Evolutionary conservation across 2,797 vertebrate genomes (phyloP).

Genomic region (Anguilla pacifica): DNA sequence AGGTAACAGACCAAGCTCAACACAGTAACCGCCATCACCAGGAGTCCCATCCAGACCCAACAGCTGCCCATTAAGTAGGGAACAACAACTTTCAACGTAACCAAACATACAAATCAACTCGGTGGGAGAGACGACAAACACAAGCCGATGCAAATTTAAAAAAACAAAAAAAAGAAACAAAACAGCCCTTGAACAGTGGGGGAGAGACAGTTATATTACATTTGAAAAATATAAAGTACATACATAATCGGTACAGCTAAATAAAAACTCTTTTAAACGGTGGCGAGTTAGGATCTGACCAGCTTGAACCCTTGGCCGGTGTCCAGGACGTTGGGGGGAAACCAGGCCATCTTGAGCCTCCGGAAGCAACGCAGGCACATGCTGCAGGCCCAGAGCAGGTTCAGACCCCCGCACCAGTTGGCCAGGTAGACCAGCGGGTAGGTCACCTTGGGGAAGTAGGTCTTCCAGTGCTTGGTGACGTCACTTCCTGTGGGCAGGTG

Average conservation of each 20-base stretch:
- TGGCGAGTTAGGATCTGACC: conserved; percentile 80
- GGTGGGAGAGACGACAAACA: background rate
- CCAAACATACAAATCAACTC: background rate
- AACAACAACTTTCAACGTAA: background rate
- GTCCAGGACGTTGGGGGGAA: conserved; percentile 91
- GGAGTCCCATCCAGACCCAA: background rate
- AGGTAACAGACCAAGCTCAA: background rate
- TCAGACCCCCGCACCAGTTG: conserved; percentile 95
- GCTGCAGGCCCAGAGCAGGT: conserved; percentile 89
- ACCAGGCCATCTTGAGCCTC: conserved; percentile 92
- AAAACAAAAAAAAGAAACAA: background rate
- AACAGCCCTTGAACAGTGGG: background rate
- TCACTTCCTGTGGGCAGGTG: conserved; percentile 93
- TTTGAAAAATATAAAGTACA: background rate
- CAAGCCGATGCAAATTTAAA: background rate
- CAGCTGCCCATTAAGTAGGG: conserved; percentile 1
- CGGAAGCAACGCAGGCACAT: conserved; percentile 88
- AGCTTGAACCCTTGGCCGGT: conserved; percentile 97
- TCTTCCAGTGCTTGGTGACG: conserved; percentile 94
- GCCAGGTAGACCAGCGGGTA: conserved; percentile 92
- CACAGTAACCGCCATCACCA: background rate
- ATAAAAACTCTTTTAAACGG: background rate
- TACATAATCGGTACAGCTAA: background rate
- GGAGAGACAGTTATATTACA: background rate
- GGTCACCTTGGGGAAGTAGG: conserved; percentile 86